Evolutionary conservation across 2,888 invertebrate species (phyloP), one percentile per base, ranked within the genome.

Genomic region (Plutella xylostella): DNA sequence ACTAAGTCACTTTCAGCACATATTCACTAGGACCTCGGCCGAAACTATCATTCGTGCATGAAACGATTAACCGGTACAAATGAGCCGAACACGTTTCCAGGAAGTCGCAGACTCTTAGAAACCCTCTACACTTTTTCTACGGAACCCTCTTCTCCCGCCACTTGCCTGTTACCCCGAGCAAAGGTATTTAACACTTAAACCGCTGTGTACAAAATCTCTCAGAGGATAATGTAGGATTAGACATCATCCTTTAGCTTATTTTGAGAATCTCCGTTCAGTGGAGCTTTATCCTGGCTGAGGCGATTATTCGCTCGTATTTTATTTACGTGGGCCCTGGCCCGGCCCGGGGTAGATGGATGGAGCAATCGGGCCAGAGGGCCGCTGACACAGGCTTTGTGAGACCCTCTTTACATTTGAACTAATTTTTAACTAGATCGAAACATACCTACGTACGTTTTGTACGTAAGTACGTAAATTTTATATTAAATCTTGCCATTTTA

Each of bases 231-330:
- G 37, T 20, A n/a, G 37, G 20, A 19, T 37, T 19, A 20, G 20
- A 37, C 18, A 37, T 37, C 19, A 37, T 37, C 20, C 20, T 20
- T 43, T 42, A 42, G 30, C 19, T 21, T 40, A 42, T 55, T 51
- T 50, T 49, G 49, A 17, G 18, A 22, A 22, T 25, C 17, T 25
- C 11, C 22, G 40, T 40, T 14, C 14, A 40, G 28, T 51, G 48
- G 50, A 56, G 53, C 53, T 56, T 56, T 56, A 50, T 50, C 53
- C 42, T 46, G 48, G 17, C 19, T 17, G 54, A 53, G 56, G 57
- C 61, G 58, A 71, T 72, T 67, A 73, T 69, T 62, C 63, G 56
- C 58, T 63, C 65, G 70, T 72, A 72, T 74, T 73, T 74, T 72
- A 71, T 72, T 70, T 65, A 64, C 63, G 61, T 59, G 58, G 58